Evolutionary conservation across 2,888 invertebrate genomes (phyloP).

Genomic region (Pheosia gnoma): DNA sequence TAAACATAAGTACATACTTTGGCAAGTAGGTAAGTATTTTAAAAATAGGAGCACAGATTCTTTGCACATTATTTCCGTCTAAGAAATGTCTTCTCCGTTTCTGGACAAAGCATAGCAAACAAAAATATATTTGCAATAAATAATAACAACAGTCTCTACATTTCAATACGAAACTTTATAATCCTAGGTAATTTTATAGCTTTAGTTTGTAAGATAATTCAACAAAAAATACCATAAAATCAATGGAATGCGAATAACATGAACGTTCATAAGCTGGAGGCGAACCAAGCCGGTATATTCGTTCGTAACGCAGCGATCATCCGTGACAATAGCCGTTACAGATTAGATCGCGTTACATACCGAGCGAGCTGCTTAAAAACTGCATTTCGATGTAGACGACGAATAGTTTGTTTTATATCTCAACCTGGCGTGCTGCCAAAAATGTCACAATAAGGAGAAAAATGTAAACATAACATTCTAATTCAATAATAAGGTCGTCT

Average conservation of each 20-base stretch:
- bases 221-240: conserved; percentile 18
- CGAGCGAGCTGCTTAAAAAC: conserved; percentile 24
- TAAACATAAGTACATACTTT: too few relatives aligned
- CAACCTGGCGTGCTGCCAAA: conserved; percentile 73
- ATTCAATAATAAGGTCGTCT: conserved; percentile 77
- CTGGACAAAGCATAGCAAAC: too few relatives aligned
- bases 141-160: too few relatives aligned
- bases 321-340: conserved; percentile 22
- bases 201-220: neutral
- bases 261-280: conserved; percentile 15
- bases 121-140: too few relatives aligned
- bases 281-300: conserved; percentile 13
- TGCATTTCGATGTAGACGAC: conserved; percentile 51
- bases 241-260: conserved; percentile 13
- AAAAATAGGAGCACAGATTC: too few relatives aligned
- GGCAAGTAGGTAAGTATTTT: too few relatives aligned
- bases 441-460: conserved; percentile 78
- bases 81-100: too few relatives aligned
- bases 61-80: too few relatives aligned
- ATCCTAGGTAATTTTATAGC: neutral
- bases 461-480: conserved; percentile 80
- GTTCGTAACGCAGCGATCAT: conserved; percentile 17
- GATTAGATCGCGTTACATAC: conserved; percentile 23
- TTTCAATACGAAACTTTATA: too few relatives aligned
- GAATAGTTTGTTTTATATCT: conserved; percentile 64